Evolutionary conservation across 2,797 vertebrate genomes (phyloP).

Genomic region (Falco concolor): DNA sequence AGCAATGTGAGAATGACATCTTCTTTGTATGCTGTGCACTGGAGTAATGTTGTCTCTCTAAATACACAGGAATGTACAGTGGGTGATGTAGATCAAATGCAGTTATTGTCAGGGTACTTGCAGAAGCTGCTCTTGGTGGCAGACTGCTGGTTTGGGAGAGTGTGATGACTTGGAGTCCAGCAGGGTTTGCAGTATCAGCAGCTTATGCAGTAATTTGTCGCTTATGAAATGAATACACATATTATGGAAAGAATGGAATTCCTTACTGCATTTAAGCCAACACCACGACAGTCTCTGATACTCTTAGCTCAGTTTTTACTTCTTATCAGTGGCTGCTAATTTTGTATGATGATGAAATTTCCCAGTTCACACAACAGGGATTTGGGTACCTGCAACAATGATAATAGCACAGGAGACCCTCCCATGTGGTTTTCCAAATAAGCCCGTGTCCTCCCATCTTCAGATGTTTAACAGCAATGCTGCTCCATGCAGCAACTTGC

Average conservation of each 20-base stretch:
- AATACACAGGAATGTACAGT: not conserved
- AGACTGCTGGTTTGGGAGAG: not conserved
- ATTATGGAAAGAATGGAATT: not conserved
- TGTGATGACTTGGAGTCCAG: not conserved
- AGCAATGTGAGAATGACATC: not conserved
- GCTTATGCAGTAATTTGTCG: not conserved
- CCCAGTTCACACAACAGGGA: not conserved
- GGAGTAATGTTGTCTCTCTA: not conserved
- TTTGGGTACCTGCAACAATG: not conserved
- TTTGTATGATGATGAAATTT: not conserved
- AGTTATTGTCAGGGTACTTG: not conserved
- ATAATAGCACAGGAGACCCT: not conserved
- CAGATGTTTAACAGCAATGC: not conserved
- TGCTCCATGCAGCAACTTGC: fast-evolving
- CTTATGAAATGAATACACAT: not conserved
- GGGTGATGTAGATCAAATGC: not conserved
- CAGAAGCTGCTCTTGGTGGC: not conserved
- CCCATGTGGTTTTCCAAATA: not conserved
- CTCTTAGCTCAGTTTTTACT: not conserved
- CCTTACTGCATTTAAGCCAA: not conserved
- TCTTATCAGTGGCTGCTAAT: no score
- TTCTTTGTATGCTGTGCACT: not conserved
- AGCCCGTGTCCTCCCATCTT: not conserved
- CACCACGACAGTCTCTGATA: not conserved
- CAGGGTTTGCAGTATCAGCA: not conserved